These are phyloP conservation scores for Oikopleura dioica DNA, from an alignment of 23 tunicate species.

Conservation along the genomic window DNA sequence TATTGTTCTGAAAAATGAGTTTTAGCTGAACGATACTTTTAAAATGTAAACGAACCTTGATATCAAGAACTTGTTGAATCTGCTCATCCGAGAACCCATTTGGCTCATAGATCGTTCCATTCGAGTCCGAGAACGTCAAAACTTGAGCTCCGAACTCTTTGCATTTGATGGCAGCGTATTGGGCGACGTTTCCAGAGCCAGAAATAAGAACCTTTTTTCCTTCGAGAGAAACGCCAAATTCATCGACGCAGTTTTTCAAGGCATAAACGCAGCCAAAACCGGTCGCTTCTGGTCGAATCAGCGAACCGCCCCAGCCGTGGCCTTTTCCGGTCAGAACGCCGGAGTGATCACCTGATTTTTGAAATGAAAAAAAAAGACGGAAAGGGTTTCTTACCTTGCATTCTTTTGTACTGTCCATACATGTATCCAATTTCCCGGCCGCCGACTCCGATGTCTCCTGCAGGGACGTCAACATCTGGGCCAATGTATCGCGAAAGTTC, in stretches of 20 bases:
- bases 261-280: conserved; percentile 96
- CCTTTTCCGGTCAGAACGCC: conserved; percentile 98
- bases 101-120: conserved; percentile 70
- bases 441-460: conserved; percentile 98
- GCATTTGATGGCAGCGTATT: conserved; percentile 87
- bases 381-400: too few relatives aligned
- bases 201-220: conserved; percentile 79
- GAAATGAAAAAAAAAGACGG: too few relatives aligned
- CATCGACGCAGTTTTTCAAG: conserved; percentile 51
- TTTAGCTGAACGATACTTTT: neutral
- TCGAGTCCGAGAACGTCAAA: conserved; percentile 80
- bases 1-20: neutral
- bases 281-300: conserved; percentile 96
- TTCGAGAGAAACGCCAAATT: conserved; percentile 21
- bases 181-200: conserved; percentile 97
- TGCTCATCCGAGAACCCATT: neutral
- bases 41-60: neutral
- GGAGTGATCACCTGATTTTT: conserved; percentile 58
- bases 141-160: conserved; percentile 69
- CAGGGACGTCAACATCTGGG: conserved; percentile 95
- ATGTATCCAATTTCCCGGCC: conserved; percentile 90
- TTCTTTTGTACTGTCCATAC: conserved; percentile 99
- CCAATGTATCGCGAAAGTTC: conserved; percentile 88
- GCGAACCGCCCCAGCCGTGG: conserved; percentile 99
- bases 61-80: conserved; percentile 15